Evolutionary conservation across 2,888 invertebrate species (phyloP).

Genomic region (Conomelus anceps): DNA sequence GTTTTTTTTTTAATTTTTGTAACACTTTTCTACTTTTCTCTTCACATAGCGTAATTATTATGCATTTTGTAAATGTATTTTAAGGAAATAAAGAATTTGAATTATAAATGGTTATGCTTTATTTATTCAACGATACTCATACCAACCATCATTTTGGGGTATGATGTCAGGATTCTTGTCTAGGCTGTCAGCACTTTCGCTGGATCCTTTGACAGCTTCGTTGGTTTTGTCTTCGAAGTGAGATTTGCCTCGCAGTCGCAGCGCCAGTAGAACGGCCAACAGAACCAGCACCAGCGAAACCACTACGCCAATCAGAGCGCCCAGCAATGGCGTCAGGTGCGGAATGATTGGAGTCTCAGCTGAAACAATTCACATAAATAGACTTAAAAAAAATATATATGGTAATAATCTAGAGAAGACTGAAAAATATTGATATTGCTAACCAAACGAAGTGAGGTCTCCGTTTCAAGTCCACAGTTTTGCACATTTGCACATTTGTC

Average conservation of each 20-base stretch:
- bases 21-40: no score
- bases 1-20: no score
- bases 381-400: neutral
- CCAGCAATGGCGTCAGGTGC: conserved; percentile 43
- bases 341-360: conserved; percentile 36
- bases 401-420: neutral
- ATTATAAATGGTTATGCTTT: neutral
- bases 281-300: conserved; percentile 42
- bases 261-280: conserved; percentile 40
- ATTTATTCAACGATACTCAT: neutral
- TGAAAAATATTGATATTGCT: no score
- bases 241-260: conserved; percentile 2
- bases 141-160: conserved; percentile 24
- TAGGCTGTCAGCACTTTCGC: conserved; percentile 23
- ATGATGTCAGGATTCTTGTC: conserved; percentile 31
- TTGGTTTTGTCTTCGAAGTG: conserved; percentile 19
- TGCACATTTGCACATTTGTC: no score
- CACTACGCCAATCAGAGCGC: conserved; percentile 42
- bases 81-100: no score
- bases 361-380: neutral
- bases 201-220: conserved; percentile 20
- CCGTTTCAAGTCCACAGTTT: no score
- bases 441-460: no score
- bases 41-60: no score
- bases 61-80: no score